These are phyloP conservation scores for Alfaro cultratus DNA, from an alignment of 2,797 vertebrate species.

Conservation along the genomic window DNA sequence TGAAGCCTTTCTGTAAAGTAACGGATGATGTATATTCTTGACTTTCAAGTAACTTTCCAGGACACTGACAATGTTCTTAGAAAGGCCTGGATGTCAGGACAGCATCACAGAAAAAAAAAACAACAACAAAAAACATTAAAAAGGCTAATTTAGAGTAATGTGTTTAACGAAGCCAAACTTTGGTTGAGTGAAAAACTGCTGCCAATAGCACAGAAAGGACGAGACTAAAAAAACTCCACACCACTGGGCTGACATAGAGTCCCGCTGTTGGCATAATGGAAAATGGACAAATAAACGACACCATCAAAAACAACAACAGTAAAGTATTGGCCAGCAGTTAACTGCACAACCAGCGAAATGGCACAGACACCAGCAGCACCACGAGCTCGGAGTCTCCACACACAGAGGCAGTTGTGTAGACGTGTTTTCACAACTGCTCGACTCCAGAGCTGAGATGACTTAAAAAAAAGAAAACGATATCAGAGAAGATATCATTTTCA, in stretches of 20 bases:
- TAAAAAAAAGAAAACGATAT: slow-evolving; percentile 70
- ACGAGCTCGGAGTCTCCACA: slow-evolving; percentile 63
- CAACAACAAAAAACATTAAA: slow-evolving; percentile 16
- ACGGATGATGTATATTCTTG: slow-evolving; percentile 17
- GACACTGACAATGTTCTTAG: slow-evolving; percentile 20
- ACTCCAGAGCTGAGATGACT: slow-evolving; percentile 77
- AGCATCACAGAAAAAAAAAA: slow-evolving; percentile 1
- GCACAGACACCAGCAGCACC: slow-evolving; percentile 63
- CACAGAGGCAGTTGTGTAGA: slow-evolving; percentile 65
- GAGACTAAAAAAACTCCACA: slow-evolving; percentile 57
- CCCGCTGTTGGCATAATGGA: slow-evolving; percentile 47
- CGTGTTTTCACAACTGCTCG: slow-evolving; percentile 45
- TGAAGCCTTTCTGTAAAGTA: slow-evolving; percentile 27
- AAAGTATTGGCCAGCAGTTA: slow-evolving; percentile 42
- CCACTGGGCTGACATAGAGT: slow-evolving; percentile 43
- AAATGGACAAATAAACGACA: slow-evolving; percentile 62
- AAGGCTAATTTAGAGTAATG: slow-evolving; percentile 39
- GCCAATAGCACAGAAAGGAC: slow-evolving; percentile 33
- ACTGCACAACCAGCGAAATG: slow-evolving; percentile 37
- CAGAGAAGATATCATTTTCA: slow-evolving; percentile 72
- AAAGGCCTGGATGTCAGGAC: slow-evolving; percentile 14
- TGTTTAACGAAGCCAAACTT: slow-evolving; percentile 39
- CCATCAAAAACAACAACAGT: slow-evolving; percentile 60
- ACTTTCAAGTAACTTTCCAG: slow-evolving; percentile 41
- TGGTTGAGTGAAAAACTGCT: slow-evolving; percentile 29